Base-by-base conservation (phyloP, 2,888 invertebrate genomes). In the Microchrysa polita region DNA sequence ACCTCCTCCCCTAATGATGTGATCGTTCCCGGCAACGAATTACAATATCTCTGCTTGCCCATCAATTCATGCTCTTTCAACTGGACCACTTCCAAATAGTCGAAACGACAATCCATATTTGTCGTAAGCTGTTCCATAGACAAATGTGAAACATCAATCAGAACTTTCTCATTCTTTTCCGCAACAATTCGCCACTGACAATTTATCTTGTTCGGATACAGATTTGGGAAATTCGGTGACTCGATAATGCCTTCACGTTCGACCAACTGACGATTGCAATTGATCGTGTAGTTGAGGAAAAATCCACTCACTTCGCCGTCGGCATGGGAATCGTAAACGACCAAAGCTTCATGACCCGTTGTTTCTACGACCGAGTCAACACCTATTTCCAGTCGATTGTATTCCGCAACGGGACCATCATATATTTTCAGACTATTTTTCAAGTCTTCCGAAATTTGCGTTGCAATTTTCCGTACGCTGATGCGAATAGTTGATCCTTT, bases 111-210 rank as follows among this genome's bases (percentile, higher is more conserved):
- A 0, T 76, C 65, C 27, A 75, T 23, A 1, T 20, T 27, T 20
- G 22, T 52, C 0, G 0, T 74, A 76, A 16, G 0, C 0, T 76
- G 74, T 79, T 91, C 91, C 20, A 93, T 76, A 1, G 88, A 86
- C 77, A 97, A 91, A 81, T 95, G 91, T 0, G 94, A 94, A 83
- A 97, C 95, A 0, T 92, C 90, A 0, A 95, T 82, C 77, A 93
- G 94, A 55, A 97, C 87, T 79, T 87, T 91, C 83, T 95, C 96
- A 2, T 94, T 94, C 72, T 82, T 82, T 0, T 93, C 89, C 0
- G 91, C 93, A 42, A 88, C 88, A 59, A 94, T 90, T 42, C 84
- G 89, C 94, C 94, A 97, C 1, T 88, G 85, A 81, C 97, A 97
- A 79, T 92, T 88, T 40, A 87, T 81, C 63, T 86, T 82, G 23